phyloP scores from a whole-genome alignment of 1,140 invertebrate species.

The Drosophila subobscura region DNA sequence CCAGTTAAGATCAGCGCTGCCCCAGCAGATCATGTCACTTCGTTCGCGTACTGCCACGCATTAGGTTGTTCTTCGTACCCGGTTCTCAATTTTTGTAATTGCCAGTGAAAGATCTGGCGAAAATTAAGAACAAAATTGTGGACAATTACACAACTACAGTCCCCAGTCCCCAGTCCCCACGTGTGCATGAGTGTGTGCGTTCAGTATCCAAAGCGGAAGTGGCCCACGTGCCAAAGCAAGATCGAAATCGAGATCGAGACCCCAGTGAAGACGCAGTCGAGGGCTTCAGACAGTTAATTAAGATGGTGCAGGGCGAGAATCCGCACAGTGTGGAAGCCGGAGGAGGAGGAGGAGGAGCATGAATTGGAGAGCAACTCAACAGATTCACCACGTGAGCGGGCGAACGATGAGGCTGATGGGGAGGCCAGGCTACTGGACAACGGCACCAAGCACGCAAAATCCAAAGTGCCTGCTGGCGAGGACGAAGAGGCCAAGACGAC shows the following conservation, averaged over 20 bases:
- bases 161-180: background rate
- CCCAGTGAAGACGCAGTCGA: slow-evolving; percentile 1
- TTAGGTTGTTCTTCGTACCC: slow-evolving; percentile 49
- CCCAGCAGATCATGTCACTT: slow-evolving; percentile 64
- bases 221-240: slow-evolving; percentile 46
- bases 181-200: slow-evolving; percentile 18
- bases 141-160: slow-evolving; percentile 3
- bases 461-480: slow-evolving; percentile 23
- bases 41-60: slow-evolving; percentile 46
- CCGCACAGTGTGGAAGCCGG: slow-evolving; percentile 18
- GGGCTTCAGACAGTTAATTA: background rate
- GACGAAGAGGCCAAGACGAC: slow-evolving; percentile 4
- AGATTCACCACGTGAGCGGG: slow-evolving; percentile 2
- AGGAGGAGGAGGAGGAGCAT: slow-evolving; percentile 35
- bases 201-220: slow-evolving; percentile 27
- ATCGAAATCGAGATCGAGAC: slow-evolving; percentile 4
- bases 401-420: slow-evolving; percentile 40
- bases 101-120: slow-evolving; percentile 38
- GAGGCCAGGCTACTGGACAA: slow-evolving; percentile 67
- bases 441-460: slow-evolving; percentile 41
- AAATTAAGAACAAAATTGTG: slow-evolving; percentile 60
- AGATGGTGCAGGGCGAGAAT: slow-evolving; percentile 65
- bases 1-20: slow-evolving; percentile 60
- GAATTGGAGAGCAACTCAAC: slow-evolving; percentile 28
- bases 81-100: slow-evolving; percentile 47